Base-by-base conservation (phyloP, 2,888 invertebrate genomes). In the Thelaira solivaga region DNA sequence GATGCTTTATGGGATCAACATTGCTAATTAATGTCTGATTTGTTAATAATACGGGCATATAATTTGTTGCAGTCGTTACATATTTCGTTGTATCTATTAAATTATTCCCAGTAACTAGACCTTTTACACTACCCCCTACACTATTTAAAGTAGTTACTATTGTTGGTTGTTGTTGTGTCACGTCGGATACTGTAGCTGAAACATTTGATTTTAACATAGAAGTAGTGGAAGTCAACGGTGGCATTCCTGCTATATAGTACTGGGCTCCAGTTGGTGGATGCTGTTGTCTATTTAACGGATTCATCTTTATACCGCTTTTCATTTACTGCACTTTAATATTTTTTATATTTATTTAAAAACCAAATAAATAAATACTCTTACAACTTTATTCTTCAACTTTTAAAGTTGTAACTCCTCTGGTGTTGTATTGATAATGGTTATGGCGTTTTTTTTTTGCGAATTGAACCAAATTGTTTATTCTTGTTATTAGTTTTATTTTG, bases 21-120 rank as follows among this genome's bases (percentile, higher is more conserved):
- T 45, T 78, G 41, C 65, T 78, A 34, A 78, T 78, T 10, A 78
- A 47, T 2, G 78, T 69, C 55, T 78, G 78, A 65, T 78, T 78
- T 57, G 77, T 64, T 53, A 78, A 55, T 45, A 78, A 61, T 53
- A 78, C 65, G 1, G 78, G 78, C 39, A 78, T 51, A 71, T 61
- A 78, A 36, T 61, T 78, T 10, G 57, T 59, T 20, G 69, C 16
- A 1, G 55, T 16, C 39, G 64, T 67, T 41, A 78, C 43, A 69
- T 39, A 78, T 20, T 74, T 78, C 51, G 59, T 43, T 5, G 64
- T 26, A 29, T 77, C 73, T 34, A 73, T n/a, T 29, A 51, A 24
- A 64, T 34, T 34, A 34, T 57, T 68, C 24, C 16, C 29, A 29
- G 31, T 7, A 22, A 43, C 2, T 20, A 41, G 4, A 43, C 10